Percentiles rank a stretch among this genome's conserved stretches.
These are phyloP conservation scores for Hipparchia sbordonii DNA, from an alignment of 2,888 invertebrate species.

Conservation along the genomic window DNA sequence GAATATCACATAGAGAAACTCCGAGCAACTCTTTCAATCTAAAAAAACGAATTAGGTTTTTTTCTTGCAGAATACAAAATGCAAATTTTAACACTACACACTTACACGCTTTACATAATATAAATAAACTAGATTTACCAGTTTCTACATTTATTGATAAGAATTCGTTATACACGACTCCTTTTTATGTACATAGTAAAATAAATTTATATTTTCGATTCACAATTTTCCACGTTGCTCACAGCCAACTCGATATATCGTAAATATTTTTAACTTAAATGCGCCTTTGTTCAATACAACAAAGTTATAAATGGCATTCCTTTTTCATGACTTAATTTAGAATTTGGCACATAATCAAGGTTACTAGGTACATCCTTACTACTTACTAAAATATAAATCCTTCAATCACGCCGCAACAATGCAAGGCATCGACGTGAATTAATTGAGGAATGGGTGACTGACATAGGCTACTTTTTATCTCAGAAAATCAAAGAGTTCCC, in stretches of 20 bases:
- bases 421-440: too few species aligned
- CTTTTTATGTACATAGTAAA: not conserved
- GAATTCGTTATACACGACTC: not conserved
- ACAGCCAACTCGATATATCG: slow-evolving; percentile 13
- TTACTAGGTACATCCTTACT: too few species aligned
- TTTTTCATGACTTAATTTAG: not conserved
- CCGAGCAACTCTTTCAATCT: too few species aligned
- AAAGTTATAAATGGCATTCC: not conserved
- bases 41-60: too few species aligned
- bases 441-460: too few species aligned
- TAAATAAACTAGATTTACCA: not conserved
- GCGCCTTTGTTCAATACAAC: slow-evolving; percentile 6
- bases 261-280: not conserved
- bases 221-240: not conserved
- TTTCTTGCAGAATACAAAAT: too few species aligned
- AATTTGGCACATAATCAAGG: not conserved
- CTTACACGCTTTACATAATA: not conserved
- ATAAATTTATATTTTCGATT: not conserved
- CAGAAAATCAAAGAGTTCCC: too few species aligned
- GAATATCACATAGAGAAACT: too few species aligned
- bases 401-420: too few species aligned
- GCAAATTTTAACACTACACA: too few species aligned
- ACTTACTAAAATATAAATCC: too few species aligned
- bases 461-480: too few species aligned
- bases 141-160: slow-evolving; percentile 3